Conservation (phyloP, 1,140 invertebrate species). For the Brachystomella parvula region DNA sequence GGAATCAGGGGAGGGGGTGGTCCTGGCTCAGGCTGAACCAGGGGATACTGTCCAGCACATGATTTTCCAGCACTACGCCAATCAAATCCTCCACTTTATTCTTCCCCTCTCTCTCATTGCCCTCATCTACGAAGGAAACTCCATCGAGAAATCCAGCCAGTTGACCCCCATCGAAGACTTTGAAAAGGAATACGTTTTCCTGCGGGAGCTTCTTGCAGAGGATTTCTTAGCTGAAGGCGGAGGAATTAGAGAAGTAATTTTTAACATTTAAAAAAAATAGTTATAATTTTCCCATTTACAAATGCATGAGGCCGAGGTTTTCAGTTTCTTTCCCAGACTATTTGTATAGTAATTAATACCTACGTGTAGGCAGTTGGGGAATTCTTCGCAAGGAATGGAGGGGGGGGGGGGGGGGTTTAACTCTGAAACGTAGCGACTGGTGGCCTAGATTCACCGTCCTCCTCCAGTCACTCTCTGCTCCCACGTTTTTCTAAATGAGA, state of each 20-base stretch:
- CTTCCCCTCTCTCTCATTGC: conserved; percentile 26
- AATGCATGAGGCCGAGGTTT: not conserved
- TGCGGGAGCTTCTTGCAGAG: conserved; percentile 27
- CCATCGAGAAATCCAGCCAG: not conserved
- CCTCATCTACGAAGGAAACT: not conserved
- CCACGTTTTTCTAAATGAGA: too few relatives aligned
- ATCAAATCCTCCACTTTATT: conserved; percentile 32
- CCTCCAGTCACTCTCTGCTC: too few relatives aligned
- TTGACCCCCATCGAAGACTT: not conserved
- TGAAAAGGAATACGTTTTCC: conserved; percentile 22
- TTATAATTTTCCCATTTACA: not conserved
- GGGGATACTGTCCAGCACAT: conserved; percentile 29
- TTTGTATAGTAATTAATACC: not conserved
- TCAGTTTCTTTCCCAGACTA: not conserved
- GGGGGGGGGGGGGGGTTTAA: not conserved
- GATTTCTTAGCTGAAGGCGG: conserved; percentile 29
- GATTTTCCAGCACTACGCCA: conserved; percentile 36
- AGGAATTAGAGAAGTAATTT: not conserved
- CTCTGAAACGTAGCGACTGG: too few relatives aligned
- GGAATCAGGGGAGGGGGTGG: not conserved
- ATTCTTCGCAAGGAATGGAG: not conserved
- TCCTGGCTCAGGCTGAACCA: not conserved
- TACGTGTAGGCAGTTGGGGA: not conserved
- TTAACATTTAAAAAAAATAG: not conserved
- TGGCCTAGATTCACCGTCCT: too few relatives aligned